Evolutionary conservation across 2,888 invertebrate genomes (phyloP), one percentile per base, ranked within the genome.

Genomic region (Schizotus pectinicornis): DNA sequence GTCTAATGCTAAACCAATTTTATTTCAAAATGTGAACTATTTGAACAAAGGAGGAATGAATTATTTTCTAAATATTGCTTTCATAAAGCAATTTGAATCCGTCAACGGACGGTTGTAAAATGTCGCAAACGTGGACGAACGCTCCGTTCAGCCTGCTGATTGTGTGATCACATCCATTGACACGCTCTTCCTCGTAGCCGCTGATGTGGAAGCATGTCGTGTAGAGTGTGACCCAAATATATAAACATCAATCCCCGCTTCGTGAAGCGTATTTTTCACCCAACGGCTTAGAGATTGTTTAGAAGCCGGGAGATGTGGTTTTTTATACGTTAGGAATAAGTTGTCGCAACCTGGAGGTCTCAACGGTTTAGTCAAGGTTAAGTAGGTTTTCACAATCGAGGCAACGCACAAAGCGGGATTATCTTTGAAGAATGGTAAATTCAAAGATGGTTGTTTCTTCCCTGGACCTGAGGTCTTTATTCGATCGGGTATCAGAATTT

Each of bases 221-320:
- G 62, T 65, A 13, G 58, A 62, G 36, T 68, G 51, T 2, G 68
- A 57, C 13, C 53, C 34, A 41, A 67, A 68, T 1, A 46, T n/a
- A 2, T 31, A 33, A 1, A 59, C 59, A 39, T 65, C 56, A n/a
- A 68, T 48, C 6, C 62, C 64, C 14, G 49, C 33, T n/a, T 30
- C 12, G 30, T 52, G 12, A 1, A 55, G 38, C 7, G 41, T 41
- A 12, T 41, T 59, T 52, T 62, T 67, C 1, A 64, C 59, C 65
- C 63, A 65, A 1, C 64, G 53, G 36, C 62, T 64, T 13, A 67
- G 37, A 0, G 65, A 64, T 35, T 68, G 67, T n/a, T 61, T 48
- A 3, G 60, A 37, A 2, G 65, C 64, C 8, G 35, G 33, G 6
- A 59, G 62, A 48, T 62, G 35, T 1, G 67, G 67, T 47, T 61